Base-by-base conservation (phyloP, 2,113 vertebrate genomes). In the Dinomys branickii region DNA sequence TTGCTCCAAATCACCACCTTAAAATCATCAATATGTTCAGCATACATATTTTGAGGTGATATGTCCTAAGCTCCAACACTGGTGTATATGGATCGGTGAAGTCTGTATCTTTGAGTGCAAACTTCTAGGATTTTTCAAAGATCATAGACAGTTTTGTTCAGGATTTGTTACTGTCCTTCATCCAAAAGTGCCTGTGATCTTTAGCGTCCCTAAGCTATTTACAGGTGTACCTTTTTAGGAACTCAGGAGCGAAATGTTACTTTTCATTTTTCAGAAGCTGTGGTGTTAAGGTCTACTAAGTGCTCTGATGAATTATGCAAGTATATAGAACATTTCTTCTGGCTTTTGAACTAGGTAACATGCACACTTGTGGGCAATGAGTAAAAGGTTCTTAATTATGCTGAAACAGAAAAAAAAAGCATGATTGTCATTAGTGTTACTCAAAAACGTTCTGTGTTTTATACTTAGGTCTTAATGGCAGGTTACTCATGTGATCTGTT, bases 121-220 rank as follows among this genome's bases (percentile, higher is more conserved):
- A 3, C 13, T 65, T 93, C 38, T 50, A 38, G 38, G 20, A 65
- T 54, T 93, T 93, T 97, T 94, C 61, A 41, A 91, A 87, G 20
- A 41, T 44, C 56, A 58, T 38, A 44, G 41, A 82, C 58, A 4
- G 22, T 86, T 85, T 89, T 88, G 1, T 59, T 73, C 50, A 9
- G 7, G 35, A 87, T 78, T 67, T 81, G 11, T 69, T 17, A 61
- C 75, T 47, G 82, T 69, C 30, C 86, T 50, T 78, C 58, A 28
- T 63, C 10, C 59, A 56, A 94, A 24, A 9, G 61, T 35, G 13
- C 54, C 75, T 59, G 4, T 65, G 52, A 91, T 58, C 56, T 91
- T 83, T 58, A 56, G 58, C 77, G 85, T 38, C n/a, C 13, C 14
- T 1, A 78, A 80, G 20, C 22, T 84, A 3, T 83, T 96, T 78